phyloP scores from a whole-genome alignment of 2,113 vertebrate species.

The Rhinolophus ferrumequinum region DNA sequence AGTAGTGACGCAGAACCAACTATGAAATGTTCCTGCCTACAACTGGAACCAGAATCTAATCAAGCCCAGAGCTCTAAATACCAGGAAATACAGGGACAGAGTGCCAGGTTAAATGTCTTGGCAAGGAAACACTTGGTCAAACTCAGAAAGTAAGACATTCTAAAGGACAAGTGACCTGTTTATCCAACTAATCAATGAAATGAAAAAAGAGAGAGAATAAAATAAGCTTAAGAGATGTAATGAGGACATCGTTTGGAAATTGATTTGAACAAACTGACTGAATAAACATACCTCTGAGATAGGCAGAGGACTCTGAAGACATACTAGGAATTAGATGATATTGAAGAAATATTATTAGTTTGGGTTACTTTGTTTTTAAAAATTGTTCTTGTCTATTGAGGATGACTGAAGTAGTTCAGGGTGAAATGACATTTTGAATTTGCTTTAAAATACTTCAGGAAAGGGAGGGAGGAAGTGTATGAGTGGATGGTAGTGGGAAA shows the following conservation, averaged over 20 bases:
- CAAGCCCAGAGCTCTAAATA: neutral
- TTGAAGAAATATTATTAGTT: neutral
- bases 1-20: neutral
- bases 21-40: neutral
- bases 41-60: neutral
- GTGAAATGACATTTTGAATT: slow-evolving; percentile 2
- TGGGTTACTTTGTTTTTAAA: neutral
- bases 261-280: neutral
- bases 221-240: neutral
- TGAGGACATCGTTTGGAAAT: neutral
- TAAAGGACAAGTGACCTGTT: neutral
- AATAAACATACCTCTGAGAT: neutral
- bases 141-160: neutral
- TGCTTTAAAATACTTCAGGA: slow-evolving; percentile 18
- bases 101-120: neutral
- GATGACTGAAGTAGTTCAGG: neutral
- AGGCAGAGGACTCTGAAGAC: neutral
- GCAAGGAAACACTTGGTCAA: neutral
- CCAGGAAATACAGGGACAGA: neutral
- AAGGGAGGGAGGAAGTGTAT: neutral
- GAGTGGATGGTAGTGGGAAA: neutral
- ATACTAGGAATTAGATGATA: neutral
- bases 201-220: neutral
- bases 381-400: neutral
- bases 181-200: neutral